These are phyloP conservation scores for Solenopsis invicta DNA, from an alignment of 1,140 invertebrate species.

Conservation along the genomic window DNA sequence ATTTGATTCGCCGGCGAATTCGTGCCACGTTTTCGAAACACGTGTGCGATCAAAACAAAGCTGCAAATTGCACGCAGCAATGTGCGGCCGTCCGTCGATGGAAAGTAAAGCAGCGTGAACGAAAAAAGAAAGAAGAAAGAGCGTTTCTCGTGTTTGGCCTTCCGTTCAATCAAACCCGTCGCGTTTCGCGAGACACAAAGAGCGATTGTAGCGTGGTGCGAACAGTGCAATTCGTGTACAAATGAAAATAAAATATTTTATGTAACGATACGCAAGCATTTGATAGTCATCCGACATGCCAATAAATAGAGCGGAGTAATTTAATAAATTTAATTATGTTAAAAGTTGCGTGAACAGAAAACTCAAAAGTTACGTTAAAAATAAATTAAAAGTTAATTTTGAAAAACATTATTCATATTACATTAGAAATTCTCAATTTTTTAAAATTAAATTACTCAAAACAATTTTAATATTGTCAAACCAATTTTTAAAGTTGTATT, in stretches of 20 bases:
- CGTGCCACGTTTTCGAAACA: conserved; percentile 49
- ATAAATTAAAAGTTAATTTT: no score
- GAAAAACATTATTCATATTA: no score
- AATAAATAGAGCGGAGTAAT: no score
- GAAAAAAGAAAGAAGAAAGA: background rate
- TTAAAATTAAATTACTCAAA: no score
- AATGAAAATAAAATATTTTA: conserved; percentile 3
- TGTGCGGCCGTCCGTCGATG: background rate
- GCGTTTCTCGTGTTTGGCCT: background rate
- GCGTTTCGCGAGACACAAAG: background rate
- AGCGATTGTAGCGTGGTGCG: background rate
- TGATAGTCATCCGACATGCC: background rate
- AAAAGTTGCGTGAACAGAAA: no score
- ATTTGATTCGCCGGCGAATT: conserved; percentile 38
- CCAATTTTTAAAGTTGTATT: no score
- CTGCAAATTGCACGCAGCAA: background rate
- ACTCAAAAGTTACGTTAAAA: no score
- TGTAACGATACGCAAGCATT: background rate
- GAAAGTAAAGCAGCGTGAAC: background rate
- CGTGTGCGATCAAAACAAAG: conserved; percentile 53
- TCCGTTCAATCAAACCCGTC: background rate
- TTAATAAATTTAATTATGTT: no score
- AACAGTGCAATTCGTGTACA: background rate
- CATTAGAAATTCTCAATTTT: no score
- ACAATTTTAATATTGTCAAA: no score